Base-by-base conservation (phyloP, 2,113 vertebrate species). In the Arizona elegans region DNA sequence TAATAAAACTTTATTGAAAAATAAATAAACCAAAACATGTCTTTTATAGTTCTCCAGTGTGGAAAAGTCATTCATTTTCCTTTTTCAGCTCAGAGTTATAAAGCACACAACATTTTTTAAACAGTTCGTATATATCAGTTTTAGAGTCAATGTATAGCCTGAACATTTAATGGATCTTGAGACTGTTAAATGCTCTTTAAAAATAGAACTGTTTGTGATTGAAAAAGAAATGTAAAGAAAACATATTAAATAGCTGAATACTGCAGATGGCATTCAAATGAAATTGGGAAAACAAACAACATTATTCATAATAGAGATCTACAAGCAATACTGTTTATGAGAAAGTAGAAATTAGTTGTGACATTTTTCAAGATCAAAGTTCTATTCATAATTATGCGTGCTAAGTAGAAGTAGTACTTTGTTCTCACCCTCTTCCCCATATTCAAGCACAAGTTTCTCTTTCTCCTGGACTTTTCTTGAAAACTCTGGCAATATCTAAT, bases 131-230 rank as follows among this genome's bases (percentile, higher is more conserved):
- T 89, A 94, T 47, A 47, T 47, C 43, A 47, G 86, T 91, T 86
- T 89, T 86, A 90, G 90, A 92, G 23, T 65, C 56, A 91, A 65
- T 88, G 65, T 88, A 87, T 93, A 59, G 92, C 85, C 52, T 94
- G 94, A 94, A 94, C 52, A 55, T 33, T 93, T 92, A 94, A 95
- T 96, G 93, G 89, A 93, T 59, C 93, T 95, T 93, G 92, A 95
- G 94, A 91, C 90, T 90, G 59, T 91, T 21, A 33, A 92, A 90
- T 0, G 43, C 47, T 93, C 93, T 47, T 8, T 5, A 93, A 93
- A 53, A 91, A 59, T 13, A 59, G 43, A 52, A 29, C 55, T 53
- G 10, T 50, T 81, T 86, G 92, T 54, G 88, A 90, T 29, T 53
- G 88, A 43, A 65, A 47, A 62, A 90, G 29, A 86, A 54, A 86